phyloP scores from a whole-genome alignment of 2,888 invertebrate genomes.

The Cheilosia grossa region DNA sequence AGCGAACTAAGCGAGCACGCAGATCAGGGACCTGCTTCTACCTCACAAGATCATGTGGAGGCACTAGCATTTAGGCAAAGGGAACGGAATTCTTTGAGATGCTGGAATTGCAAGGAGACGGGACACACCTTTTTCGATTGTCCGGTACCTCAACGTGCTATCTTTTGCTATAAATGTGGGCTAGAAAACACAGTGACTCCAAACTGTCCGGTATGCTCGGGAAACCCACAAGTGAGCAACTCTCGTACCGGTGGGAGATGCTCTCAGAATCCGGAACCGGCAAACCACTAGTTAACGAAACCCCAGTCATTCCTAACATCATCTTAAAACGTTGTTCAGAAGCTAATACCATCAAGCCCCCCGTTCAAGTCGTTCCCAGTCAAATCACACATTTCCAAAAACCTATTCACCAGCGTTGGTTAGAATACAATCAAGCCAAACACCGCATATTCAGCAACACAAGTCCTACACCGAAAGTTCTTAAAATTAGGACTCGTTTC shows the following conservation, averaged over 20 bases:
- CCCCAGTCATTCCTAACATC: neutral
- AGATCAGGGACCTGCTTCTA: neutral
- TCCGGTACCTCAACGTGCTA: neutral
- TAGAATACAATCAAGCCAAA: neutral
- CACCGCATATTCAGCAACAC: neutral
- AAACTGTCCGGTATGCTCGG: neutral
- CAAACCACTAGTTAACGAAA: neutral
- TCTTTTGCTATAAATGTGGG: conserved; percentile 18
- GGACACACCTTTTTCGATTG: neutral
- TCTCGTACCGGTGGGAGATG: conserved; percentile 13
- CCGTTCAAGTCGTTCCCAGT: no score
- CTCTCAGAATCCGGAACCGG: conserved; percentile 6
- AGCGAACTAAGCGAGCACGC: neutral
- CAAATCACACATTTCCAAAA: neutral
- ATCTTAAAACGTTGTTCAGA: neutral
- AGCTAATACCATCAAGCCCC: neutral
- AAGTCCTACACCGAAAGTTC: neutral
- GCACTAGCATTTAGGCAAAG: neutral
- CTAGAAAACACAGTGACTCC: conserved; percentile 3
- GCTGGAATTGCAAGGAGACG: conserved; percentile 2
- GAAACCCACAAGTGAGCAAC: conserved; percentile 15
- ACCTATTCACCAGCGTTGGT: neutral
- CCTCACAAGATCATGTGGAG: no score
- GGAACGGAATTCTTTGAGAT: neutral
- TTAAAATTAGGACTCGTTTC: neutral